Evolutionary conservation across 1,140 invertebrate genomes (phyloP), one percentile per base, ranked within the genome.

Genomic region (Lepeophtheirus salmonis): DNA sequence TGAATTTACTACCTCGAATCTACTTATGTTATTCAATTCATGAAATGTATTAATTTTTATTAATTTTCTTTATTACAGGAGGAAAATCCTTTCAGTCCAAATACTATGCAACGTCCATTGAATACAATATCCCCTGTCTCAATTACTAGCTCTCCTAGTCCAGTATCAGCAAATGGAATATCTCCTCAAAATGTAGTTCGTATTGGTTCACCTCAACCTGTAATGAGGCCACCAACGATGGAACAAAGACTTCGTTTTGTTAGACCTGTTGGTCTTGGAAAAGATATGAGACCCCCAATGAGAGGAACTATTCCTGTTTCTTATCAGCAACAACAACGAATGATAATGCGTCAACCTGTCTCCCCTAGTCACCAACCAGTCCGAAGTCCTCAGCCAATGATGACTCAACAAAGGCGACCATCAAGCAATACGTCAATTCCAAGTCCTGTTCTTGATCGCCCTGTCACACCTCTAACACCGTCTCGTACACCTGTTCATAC

Each of bases 1-100:
- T n/a, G n/a, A n/a, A n/a, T n/a, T n/a, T n/a, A n/a, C n/a, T n/a
- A n/a, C n/a, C n/a, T n/a, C n/a, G n/a, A n/a, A n/a, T n/a, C n/a
- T n/a, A n/a, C n/a, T n/a, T n/a, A n/a, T n/a, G n/a, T n/a, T n/a
- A n/a, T n/a, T n/a, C n/a, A n/a, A n/a, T n/a, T n/a, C n/a, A n/a
- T n/a, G n/a, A n/a, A n/a, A n/a, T n/a, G n/a, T n/a, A n/a, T n/a
- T n/a, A n/a, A n/a, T n/a, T n/a, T n/a, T n/a, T n/a, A n/a, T n/a
- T n/a, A n/a, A n/a, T n/a, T n/a, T n/a, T n/a, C n/a, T n/a, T n/a
- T n/a, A n/a, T n/a, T n/a, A n/a, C 25, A 57, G 55, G 55, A 57
- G 23, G 55, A 57, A 3, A 57, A 57, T n/a, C 55, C 55, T 25
- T 57, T 57, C 26, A 57, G 55, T 57, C 55, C 55, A 2, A 30